These are phyloP conservation scores for Pica pica DNA, from an alignment of 2,113 vertebrate species.

Conservation along the genomic window DNA sequence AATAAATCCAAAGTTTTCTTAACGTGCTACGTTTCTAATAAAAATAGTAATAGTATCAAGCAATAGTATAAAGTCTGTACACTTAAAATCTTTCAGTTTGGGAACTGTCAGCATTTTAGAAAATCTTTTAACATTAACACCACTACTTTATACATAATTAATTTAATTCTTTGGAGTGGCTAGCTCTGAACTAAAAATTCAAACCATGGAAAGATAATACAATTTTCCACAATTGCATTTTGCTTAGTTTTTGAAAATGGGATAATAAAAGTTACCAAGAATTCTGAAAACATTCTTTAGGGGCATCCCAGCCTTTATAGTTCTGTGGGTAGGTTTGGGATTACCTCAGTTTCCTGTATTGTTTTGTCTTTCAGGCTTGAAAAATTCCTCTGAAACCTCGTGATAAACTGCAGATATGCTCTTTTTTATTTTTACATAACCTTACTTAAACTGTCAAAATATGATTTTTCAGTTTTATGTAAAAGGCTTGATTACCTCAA, in stretches of 20 bases:
- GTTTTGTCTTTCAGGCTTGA: neutral
- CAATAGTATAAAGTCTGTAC: neutral
- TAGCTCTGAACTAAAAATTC: neutral
- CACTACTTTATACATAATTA: neutral
- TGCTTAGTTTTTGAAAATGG: neutral
- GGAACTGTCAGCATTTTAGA: neutral
- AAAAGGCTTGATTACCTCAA: neutral
- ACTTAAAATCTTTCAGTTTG: neutral
- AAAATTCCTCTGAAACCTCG: neutral
- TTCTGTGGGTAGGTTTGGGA: neutral
- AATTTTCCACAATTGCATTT: neutral
- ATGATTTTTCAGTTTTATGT: neutral
- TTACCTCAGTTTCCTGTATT: neutral
- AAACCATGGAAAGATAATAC: neutral
- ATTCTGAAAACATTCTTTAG: neutral
- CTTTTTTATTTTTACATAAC: neutral
- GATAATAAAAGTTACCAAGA: neutral
- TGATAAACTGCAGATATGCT: neutral
- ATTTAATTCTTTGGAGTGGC: neutral
- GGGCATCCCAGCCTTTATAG: neutral
- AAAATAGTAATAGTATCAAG: neutral
- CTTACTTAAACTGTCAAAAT: neutral
- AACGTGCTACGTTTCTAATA: neutral
- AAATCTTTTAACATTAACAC: neutral
- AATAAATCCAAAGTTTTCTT: neutral